phyloP scores from a whole-genome alignment of 2,888 invertebrate genomes.

The Ornithoptera alexandrae region DNA sequence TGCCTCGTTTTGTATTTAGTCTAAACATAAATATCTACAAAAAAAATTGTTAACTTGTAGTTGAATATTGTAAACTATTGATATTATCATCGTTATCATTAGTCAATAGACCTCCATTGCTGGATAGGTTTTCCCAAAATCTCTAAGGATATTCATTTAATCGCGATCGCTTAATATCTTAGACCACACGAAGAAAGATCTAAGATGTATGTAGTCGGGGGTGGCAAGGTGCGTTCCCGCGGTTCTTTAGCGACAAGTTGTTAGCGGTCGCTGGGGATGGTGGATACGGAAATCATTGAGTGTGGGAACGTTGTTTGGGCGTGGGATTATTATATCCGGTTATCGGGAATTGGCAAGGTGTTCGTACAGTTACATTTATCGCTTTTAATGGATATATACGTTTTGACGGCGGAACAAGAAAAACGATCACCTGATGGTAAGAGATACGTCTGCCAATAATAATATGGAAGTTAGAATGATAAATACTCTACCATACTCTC shows the following conservation, averaged over 20 bases:
- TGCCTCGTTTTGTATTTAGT: no score
- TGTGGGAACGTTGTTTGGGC: slow-evolving; percentile 32
- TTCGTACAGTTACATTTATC: slow-evolving; percentile 32
- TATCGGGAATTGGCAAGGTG: slow-evolving; percentile 38
- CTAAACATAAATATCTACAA: no score
- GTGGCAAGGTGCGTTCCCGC: slow-evolving; percentile 49
- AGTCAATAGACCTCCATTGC: no score
- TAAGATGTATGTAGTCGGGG: slow-evolving; percentile 31
- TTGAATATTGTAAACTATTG: no score
- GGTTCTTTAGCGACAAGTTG: slow-evolving; percentile 58
- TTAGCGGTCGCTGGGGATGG: slow-evolving; percentile 49
- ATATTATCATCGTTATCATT: no score
- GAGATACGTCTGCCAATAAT: no score
- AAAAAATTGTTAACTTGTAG: no score
- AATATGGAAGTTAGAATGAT: no score
- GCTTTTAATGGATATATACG: not conserved
- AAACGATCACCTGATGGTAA: no score
- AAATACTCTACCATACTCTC: no score
- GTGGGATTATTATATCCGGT: slow-evolving; percentile 23
- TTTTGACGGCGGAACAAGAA: no score
- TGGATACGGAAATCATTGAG: slow-evolving; percentile 43
- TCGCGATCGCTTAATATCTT: slow-evolving; percentile 16
- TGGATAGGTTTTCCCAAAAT: no score
- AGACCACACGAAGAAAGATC: slow-evolving; percentile 25
- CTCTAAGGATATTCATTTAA: not conserved